Evolutionary conservation across 2,113 vertebrate genomes (phyloP).

Genomic region (Xyrauchen texanus): DNA sequence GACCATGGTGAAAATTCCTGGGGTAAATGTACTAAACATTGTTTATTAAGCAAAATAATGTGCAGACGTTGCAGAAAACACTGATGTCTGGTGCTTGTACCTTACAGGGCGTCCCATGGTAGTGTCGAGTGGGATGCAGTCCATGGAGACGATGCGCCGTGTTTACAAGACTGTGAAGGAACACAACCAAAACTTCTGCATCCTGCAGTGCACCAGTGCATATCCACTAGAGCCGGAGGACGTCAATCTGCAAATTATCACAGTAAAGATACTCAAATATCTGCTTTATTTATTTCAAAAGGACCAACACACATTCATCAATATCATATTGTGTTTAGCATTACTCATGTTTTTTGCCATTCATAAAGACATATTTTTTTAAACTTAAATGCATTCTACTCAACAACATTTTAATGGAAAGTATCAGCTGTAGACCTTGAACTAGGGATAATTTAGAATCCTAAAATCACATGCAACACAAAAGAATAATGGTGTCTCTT

Average conservation of each 20-base stretch:
- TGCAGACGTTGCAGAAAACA: no score
- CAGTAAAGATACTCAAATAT: constrained; percentile 52
- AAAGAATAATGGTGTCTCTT: not conserved
- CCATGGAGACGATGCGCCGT: constrained; percentile 88
- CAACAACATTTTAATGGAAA: no score
- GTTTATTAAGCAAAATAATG: no score
- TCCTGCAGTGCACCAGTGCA: constrained; percentile 95
- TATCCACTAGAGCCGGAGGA: constrained; percentile 90
- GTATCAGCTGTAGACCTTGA: no score
- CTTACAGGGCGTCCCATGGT: constrained; percentile 92
- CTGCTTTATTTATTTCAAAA: not conserved
- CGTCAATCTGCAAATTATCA: constrained; percentile 88
- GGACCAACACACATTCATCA: no score
- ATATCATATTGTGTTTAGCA: not conserved
- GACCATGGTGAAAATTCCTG: no score
- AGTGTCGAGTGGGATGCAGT: constrained; percentile 98
- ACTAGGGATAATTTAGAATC: no score
- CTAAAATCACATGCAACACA: no score
- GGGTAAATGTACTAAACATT: no score
- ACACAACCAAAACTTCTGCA: constrained; percentile 90
- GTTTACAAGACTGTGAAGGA: constrained; percentile 91
- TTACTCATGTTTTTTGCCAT: no score
- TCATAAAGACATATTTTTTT: no score
- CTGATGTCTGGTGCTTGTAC: not conserved
- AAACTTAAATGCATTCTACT: no score